A percentile compares a stretch with the other conserved stretches of the same genome.
These are phyloP conservation scores for Polydesmus complanatus DNA, from an alignment of 2,888 invertebrate genomes.

Conservation along the genomic window DNA sequence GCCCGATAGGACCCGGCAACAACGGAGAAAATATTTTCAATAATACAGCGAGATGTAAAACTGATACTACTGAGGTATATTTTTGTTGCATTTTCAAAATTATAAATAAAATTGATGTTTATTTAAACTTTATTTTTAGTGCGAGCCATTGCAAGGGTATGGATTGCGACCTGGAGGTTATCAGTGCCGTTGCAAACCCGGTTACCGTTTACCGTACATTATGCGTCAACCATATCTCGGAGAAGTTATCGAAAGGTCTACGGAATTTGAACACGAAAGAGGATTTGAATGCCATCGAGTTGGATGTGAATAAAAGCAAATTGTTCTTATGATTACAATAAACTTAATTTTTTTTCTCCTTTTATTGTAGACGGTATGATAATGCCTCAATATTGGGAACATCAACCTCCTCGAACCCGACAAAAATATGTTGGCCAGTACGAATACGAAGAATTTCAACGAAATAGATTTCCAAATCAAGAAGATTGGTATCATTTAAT, in stretches of 20 bases:
- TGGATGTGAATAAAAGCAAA: conserved; percentile 52
- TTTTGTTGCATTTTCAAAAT: neutral
- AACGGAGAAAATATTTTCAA: conserved; percentile 74
- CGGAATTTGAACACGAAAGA: conserved; percentile 76
- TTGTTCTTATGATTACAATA: neutral
- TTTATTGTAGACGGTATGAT: conserved; percentile 60
- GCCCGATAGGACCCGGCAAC: conserved; percentile 78
- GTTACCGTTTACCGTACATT: conserved; percentile 68
- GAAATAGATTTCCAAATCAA: neutral
- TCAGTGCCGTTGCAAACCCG: conserved; percentile 83
- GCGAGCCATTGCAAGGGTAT: conserved; percentile 92
- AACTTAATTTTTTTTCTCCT: neutral
- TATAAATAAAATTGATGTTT: neutral
- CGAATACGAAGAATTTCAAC: conserved; percentile 1
- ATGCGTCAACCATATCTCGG: conserved; percentile 83
- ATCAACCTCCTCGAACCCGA: conserved; percentile 51
- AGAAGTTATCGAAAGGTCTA: conserved; percentile 83
- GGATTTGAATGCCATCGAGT: conserved; percentile 75
- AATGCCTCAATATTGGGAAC: conserved; percentile 67
- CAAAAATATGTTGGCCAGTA: conserved; percentile 50
- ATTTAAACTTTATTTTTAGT: no score
- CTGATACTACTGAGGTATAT: conserved; percentile 66
- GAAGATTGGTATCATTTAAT: conserved; percentile 2
- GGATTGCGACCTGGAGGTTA: conserved; percentile 91
- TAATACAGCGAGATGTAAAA: conserved; percentile 79